Evolutionary conservation across 2,888 invertebrate species (phyloP), one percentile per base, ranked within the genome.

Genomic region (Trissolcus japonicus): DNA sequence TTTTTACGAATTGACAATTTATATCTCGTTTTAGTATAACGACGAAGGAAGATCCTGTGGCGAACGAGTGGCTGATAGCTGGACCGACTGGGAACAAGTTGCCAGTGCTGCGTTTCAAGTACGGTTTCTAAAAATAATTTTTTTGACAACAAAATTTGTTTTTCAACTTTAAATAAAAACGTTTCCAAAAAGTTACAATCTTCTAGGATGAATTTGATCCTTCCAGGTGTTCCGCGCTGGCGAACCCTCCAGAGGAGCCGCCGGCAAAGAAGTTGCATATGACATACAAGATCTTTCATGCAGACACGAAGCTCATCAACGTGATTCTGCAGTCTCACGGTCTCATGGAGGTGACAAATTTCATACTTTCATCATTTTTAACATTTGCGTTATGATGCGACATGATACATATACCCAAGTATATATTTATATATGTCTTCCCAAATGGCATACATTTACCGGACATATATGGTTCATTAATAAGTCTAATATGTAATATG

Each of bases 311-410:
- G 87, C 91, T 96, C 46, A 90, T 96, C 57, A 92, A 93, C 76
- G 93, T 94, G 80, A 89, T 96, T 61, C 91, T 96, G 14, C 92
- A 94, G 84, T 93, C 94, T 9, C 96, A 96, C 86, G 96, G 96
- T 0, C 90, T 96, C 19, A 90, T 90, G 56, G 96, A 96, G 90
- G 92, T 93, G 16, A 85, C n/a, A n/a, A 88, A 35, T 35, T 35
- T 35, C 2, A 19, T 29, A 7, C 9, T 35, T 11, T 11, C 9
- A 11, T 4, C 6, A 9, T 35, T 0, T 9, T 35, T 35, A 35
- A n/a, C n/a, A n/a, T n/a, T n/a, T n/a, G n/a, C n/a, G n/a, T n/a
- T n/a, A n/a, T n/a, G n/a, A n/a, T n/a, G n/a, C n/a, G n/a, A n/a
- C n/a, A n/a, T 25, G 19, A 19, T 2, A 19, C 19, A 19, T 19